Evolutionary conservation across 1,140 invertebrate species (phyloP), one percentile per base, ranked within the genome.

Genomic region (Agraylea sexmaculata): DNA sequence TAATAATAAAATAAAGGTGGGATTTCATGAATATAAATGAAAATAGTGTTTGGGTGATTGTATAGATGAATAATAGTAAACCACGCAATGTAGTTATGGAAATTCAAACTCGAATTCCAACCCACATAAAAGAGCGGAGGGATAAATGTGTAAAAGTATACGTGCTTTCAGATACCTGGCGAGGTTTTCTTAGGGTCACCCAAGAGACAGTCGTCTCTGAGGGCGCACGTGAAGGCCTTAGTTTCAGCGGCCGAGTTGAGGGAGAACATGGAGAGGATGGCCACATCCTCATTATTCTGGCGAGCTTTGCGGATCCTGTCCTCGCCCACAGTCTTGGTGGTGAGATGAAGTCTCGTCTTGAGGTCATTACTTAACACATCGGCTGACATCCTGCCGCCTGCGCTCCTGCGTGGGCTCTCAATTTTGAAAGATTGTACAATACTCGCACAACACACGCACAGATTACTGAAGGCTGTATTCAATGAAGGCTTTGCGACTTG

Each of bases 241-340:
- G 79, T 75, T 53, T 83, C 79, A 53, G 78, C 64, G 3, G 74
- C 68, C 22, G 71, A 68, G 46, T 75, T 77, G 0, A 79, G 79
- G 31, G 83, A 58, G 46, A 88, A 80, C 74, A 86, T 86, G 39
- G 81, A 83, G 43, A 88, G 66, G 52, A 88, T 77, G 28, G 84
- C 85, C 27, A 87, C 73, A 66, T 88, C 85, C 59, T 88, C 85
- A 57, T 86, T 81, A 52, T 77, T 78, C 46, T 85, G 82, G 56
- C 78, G 73, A 11, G 83, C 83, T 54, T 73, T 70, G 49, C 71
- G 68, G 50, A 84, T 83, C 53, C 80, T 66, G 8, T 85, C 80
- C 45, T 80, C 77, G 7, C 80, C 80, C 28, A 81, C 75, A 13
- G 75, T 84, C 61, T 82, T 83, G 22, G 76, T 79, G 40, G 74